Conservation (phyloP, 2,113 vertebrate species). For the Corythornis madagascariensis region DNA sequence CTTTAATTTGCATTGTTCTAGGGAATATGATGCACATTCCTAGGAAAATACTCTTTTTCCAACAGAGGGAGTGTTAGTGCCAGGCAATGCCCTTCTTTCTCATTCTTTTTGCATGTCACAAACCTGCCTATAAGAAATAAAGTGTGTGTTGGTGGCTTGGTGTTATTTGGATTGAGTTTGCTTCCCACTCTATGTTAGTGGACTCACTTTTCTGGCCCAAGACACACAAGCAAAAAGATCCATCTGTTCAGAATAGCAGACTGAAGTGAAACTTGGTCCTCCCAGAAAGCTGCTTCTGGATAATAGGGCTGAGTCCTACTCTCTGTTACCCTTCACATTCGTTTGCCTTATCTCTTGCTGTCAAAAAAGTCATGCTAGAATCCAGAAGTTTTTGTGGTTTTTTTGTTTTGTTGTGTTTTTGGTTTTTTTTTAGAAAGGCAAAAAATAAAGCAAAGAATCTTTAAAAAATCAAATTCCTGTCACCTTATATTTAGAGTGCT, state of each 20-base stretch:
- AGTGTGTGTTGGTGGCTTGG: background rate
- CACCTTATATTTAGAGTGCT: background rate
- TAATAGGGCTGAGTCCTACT: background rate
- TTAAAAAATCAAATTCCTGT: background rate
- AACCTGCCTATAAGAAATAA: slow-evolving; percentile 11
- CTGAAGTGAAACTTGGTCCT: background rate
- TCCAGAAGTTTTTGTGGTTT: background rate
- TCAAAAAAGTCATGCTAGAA: background rate
- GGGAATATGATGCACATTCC: background rate
- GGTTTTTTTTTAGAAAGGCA: background rate
- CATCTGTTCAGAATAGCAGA: background rate
- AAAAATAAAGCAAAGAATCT: background rate
- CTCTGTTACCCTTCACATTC: background rate
- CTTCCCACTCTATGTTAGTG: background rate
- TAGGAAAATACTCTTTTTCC: slow-evolving; percentile 59
- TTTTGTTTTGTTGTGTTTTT: background rate
- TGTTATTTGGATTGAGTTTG: background rate
- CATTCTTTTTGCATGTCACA: background rate
- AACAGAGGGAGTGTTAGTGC: slow-evolving; percentile 67
- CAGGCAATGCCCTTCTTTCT: slow-evolving; percentile 47
- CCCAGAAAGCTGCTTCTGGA: background rate
- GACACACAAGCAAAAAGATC: background rate
- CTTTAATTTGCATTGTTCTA: slow-evolving; percentile 16
- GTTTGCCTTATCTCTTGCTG: background rate
- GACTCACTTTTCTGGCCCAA: no score